These are phyloP conservation scores for Limnodromus scolopaceus DNA, from an alignment of 2,797 vertebrate genomes.

Conservation along the genomic window DNA sequence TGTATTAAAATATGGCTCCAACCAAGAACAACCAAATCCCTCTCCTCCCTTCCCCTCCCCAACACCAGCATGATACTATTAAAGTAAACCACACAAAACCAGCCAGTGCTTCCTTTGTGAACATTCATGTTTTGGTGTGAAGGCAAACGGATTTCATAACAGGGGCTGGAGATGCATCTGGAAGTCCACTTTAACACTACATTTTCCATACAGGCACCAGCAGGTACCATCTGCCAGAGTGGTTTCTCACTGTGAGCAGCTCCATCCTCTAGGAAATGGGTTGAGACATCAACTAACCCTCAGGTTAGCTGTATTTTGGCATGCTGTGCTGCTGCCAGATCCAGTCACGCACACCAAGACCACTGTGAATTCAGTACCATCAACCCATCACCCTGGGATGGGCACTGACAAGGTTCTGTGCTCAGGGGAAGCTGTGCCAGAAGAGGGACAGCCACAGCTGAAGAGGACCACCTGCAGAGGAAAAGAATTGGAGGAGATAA, in stretches of 20 bases:
- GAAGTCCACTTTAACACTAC: neutral
- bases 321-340: neutral
- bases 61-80: neutral
- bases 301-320: neutral
- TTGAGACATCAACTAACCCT: neutral
- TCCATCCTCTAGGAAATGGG: neutral
- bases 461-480: neutral
- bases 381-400: fast-evolving
- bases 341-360: neutral
- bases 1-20: neutral
- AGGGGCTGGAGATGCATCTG: neutral
- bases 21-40: neutral
- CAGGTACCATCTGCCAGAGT: neutral
- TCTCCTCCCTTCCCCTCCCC: neutral
- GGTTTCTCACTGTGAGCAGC: neutral
- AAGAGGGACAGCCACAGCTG: neutral
- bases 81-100: neutral
- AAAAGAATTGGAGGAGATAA: neutral
- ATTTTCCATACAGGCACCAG: neutral
- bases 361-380: neutral
- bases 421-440: neutral
- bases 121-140: neutral
- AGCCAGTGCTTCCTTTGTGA: neutral
- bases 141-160: neutral
- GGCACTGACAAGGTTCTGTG: neutral